phyloP scores from a whole-genome alignment of 2,888 invertebrate species.

The Piscicola geometra region DNA sequence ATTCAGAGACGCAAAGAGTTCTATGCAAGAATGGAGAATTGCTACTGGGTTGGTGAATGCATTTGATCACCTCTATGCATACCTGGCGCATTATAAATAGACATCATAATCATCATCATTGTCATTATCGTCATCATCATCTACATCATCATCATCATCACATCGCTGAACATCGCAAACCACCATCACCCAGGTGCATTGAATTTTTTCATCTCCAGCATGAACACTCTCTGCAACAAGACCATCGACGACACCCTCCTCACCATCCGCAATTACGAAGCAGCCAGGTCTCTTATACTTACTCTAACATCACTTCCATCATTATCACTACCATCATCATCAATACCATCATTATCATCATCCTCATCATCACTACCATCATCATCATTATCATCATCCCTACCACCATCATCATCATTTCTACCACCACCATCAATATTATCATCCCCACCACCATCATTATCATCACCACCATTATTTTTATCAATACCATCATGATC shows the following conservation, averaged over 20 bases:
- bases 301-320: background rate
- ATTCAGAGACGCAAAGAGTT: constrained; percentile 90
- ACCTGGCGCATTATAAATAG: too few species aligned
- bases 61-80: too few species aligned
- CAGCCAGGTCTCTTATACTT: constrained; percentile 72
- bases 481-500: too few species aligned
- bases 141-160: background rate
- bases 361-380: too few species aligned
- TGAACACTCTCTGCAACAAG: constrained; percentile 91
- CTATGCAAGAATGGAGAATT: constrained; percentile 89
- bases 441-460: too few species aligned
- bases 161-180: background rate
- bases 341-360: background rate
- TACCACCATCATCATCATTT: too few species aligned
- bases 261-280: constrained; percentile 73
- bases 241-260: constrained; percentile 90
- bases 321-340: too few species aligned
- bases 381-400: too few species aligned
- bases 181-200: constrained; percentile 66
- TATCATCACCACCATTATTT: background rate
- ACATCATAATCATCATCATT: too few species aligned
- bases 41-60: constrained; percentile 61
- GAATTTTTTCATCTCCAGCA: constrained; percentile 90
- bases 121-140: background rate
- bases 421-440: too few species aligned